phyloP scores from a whole-genome alignment of 2,888 invertebrate genomes.

The Acleris laterana region DNA sequence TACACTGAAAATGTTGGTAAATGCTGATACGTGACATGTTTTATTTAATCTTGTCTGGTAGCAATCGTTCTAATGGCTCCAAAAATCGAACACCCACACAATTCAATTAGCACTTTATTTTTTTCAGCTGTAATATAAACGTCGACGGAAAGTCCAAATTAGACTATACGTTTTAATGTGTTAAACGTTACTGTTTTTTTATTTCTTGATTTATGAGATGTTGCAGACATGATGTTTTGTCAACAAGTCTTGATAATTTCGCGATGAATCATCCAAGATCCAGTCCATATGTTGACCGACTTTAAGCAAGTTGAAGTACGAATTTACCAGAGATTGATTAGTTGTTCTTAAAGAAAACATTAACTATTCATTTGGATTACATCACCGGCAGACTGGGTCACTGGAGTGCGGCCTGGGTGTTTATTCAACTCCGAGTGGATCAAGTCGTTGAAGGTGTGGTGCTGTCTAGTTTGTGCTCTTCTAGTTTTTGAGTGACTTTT shows the following conservation, averaged over 20 bases:
- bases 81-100: too few relatives aligned
- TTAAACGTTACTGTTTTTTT: conserved; percentile 14
- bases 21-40: too few relatives aligned
- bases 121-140: conserved; percentile 23
- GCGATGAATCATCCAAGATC: conserved; percentile 27
- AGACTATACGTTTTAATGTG: conserved; percentile 12
- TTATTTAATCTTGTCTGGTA: too few relatives aligned
- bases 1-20: not conserved
- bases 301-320: conserved; percentile 33
- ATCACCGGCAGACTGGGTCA: conserved; percentile 60
- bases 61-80: too few relatives aligned
- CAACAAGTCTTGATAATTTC: conserved; percentile 23
- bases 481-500: too few relatives aligned
- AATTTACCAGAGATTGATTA: conserved; percentile 39
- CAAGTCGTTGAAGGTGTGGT: conserved; percentile 30
- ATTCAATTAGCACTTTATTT: conserved; percentile 8
- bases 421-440: conserved; percentile 57
- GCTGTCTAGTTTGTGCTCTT: conserved; percentile 16
- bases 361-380: conserved; percentile 45
- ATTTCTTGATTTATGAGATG: conserved; percentile 21
- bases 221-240: conserved; percentile 31
- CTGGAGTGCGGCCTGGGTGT: conserved; percentile 50
- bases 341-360: conserved; percentile 52
- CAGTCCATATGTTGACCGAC: conserved; percentile 33
- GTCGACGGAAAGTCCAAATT: conserved; percentile 12